These are phyloP conservation scores for Potamarius usumacintae DNA, from an alignment of 2,113 vertebrate species.

Conservation along the genomic window DNA sequence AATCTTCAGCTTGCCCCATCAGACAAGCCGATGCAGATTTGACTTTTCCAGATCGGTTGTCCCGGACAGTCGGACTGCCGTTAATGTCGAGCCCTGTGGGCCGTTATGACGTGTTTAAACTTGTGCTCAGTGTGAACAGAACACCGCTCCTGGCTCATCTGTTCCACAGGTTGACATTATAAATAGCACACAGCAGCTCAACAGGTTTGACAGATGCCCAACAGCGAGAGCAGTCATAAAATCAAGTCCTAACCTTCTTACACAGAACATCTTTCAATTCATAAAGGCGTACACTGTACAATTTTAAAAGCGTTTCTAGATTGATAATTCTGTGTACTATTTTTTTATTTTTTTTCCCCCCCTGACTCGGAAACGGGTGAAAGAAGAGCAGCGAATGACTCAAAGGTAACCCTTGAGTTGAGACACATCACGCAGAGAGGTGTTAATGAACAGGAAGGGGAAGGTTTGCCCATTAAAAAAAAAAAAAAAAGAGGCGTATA, in stretches of 20 bases:
- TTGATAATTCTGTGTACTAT: too few relatives aligned
- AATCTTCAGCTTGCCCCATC: too few relatives aligned
- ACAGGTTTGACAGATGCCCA: slow-evolving; percentile 57
- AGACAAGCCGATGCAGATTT: too few relatives aligned
- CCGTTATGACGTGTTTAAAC: neutral
- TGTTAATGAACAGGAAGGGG: neutral
- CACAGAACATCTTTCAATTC: neutral
- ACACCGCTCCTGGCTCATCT: slow-evolving; percentile 31
- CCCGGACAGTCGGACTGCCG: too few relatives aligned
- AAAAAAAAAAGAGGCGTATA: neutral
- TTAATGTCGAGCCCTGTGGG: too few relatives aligned
- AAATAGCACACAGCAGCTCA: slow-evolving; percentile 46
- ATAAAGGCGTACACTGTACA: neutral
- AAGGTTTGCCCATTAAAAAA: neutral
- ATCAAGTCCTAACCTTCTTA: neutral
- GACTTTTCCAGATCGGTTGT: too few relatives aligned
- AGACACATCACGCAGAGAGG: neutral
- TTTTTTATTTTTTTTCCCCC: too few relatives aligned
- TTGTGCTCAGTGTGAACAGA: neutral
- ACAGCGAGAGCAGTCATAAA: neutral
- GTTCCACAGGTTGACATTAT: slow-evolving; percentile 8
- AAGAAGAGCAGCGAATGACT: neutral
- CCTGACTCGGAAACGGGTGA: neutral
- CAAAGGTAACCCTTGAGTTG: neutral
- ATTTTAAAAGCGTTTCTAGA: neutral